These are phyloP conservation scores for Lacerta agilis DNA, from an alignment of 2,797 vertebrate species.

Conservation along the genomic window DNA sequence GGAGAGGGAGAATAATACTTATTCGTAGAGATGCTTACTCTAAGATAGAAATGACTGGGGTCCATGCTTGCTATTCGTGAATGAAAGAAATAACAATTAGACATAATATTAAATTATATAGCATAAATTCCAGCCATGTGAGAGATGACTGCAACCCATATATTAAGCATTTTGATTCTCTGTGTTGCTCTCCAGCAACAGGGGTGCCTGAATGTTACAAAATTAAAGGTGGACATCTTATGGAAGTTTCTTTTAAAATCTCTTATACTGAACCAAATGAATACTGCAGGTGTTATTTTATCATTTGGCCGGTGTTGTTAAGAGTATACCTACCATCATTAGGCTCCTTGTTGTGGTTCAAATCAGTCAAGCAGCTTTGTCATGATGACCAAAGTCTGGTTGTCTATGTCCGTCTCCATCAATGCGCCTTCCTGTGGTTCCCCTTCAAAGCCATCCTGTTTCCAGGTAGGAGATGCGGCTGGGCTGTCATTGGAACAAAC, in stretches of 20 bases:
- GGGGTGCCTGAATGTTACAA: not conserved
- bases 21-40: not conserved
- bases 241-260: not conserved
- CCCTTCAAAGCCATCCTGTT: not conserved
- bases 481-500: not conserved
- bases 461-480: not conserved
- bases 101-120: not conserved
- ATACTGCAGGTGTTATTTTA: not conserved
- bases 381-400: not conserved
- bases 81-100: not conserved
- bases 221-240: not conserved
- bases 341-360: not conserved
- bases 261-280: not conserved
- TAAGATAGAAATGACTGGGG: not conserved
- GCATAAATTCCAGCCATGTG: not conserved
- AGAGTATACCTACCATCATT: not conserved
- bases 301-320: not conserved
- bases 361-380: not conserved
- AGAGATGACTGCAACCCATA: not conserved
- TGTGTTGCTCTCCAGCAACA: not conserved
- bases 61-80: not conserved
- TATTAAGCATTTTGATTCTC: not conserved
- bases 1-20: not conserved
- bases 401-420: not conserved
- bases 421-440: not conserved